Conservation (phyloP, 2,888 invertebrate species). For the Lithophane socia region DNA sequence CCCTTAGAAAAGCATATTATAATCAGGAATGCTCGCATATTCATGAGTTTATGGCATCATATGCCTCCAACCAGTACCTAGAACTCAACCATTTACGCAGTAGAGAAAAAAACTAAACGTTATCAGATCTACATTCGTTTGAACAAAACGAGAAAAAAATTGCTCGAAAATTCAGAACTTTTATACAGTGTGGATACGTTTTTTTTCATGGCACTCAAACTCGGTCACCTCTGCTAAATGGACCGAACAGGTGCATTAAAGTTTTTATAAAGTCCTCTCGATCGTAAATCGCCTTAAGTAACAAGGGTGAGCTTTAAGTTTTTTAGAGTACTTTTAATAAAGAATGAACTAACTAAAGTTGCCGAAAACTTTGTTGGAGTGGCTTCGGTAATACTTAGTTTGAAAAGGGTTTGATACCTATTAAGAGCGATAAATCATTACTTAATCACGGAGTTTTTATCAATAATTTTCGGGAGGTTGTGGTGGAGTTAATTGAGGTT, state of each 20-base stretch:
- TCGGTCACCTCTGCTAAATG: constrained; percentile 82
- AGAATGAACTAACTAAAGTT: constrained; percentile 71
- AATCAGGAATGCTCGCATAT: constrained; percentile 59
- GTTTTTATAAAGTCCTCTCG: constrained; percentile 80
- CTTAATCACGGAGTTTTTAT: constrained; percentile 68
- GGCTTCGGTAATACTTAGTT: constrained; percentile 65
- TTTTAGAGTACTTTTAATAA: constrained; percentile 82
- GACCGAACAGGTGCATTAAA: constrained; percentile 86
- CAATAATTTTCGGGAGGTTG: constrained; percentile 61
- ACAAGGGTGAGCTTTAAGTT: constrained; percentile 85
- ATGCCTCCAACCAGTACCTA: constrained; percentile 38
- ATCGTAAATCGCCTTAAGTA: constrained; percentile 86
- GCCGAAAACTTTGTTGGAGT: constrained; percentile 71
- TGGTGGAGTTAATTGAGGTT: constrained; percentile 67
- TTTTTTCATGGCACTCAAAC: constrained; percentile 61
- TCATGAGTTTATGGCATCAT: constrained; percentile 59
- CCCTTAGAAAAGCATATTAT: constrained; percentile 60
- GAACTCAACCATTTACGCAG: constrained; percentile 17
- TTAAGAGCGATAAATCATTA: constrained; percentile 71
- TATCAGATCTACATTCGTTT: constrained; percentile 52
- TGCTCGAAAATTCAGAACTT: constrained; percentile 49
- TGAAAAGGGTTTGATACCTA: constrained; percentile 68
- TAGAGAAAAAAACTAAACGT: constrained; percentile 17
- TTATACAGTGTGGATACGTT: constrained; percentile 64
- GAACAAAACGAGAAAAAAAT: constrained; percentile 44